A percentile compares a stretch with the other conserved stretches of the same genome.
Evolutionary conservation across 2,888 invertebrate genomes (phyloP).

Genomic region (Leptopilina syphax): DNA sequence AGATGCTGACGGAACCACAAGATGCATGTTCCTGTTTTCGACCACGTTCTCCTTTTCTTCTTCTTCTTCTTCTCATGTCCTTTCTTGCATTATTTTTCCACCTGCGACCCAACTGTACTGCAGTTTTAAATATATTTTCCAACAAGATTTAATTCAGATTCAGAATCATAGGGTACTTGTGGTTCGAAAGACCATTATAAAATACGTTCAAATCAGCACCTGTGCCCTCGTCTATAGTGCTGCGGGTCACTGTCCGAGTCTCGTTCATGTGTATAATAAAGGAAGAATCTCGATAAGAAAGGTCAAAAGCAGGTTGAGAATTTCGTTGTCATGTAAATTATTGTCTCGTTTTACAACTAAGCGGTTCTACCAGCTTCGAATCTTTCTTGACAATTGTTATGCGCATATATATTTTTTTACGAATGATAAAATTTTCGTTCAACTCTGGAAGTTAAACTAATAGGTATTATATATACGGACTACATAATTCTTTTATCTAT

Average conservation of each 20-base stretch:
- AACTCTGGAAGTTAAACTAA: not conserved
- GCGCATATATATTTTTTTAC: conserved; percentile 30
- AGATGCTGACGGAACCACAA: conserved; percentile 73
- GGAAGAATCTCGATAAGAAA: conserved; percentile 72
- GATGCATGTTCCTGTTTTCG: conserved; percentile 66
- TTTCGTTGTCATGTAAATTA: conserved; percentile 76
- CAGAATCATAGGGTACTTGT: not conserved
- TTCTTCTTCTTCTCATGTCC: conserved; percentile 52
- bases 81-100: conserved; percentile 47
- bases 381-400: conserved; percentile 4
- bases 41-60: conserved; percentile 54
- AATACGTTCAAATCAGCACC: conserved; percentile 74
- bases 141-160: not conserved
- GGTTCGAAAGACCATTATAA: conserved; percentile 68
- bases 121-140: no score
- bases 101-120: not conserved
- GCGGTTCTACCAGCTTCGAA: conserved; percentile 22
- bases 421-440: conserved; percentile 23
- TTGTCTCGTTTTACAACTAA: conserved; percentile 57
- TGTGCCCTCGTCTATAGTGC: conserved; percentile 66
- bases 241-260: conserved; percentile 53
- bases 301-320: conserved; percentile 70
- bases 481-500: not conserved
- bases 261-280: conserved; percentile 75
- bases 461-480: not conserved